A percentile compares a stretch with the other conserved stretches of the same genome.
phyloP scores from a whole-genome alignment of 1,140 invertebrate species.

The Magallana gigas region DNA sequence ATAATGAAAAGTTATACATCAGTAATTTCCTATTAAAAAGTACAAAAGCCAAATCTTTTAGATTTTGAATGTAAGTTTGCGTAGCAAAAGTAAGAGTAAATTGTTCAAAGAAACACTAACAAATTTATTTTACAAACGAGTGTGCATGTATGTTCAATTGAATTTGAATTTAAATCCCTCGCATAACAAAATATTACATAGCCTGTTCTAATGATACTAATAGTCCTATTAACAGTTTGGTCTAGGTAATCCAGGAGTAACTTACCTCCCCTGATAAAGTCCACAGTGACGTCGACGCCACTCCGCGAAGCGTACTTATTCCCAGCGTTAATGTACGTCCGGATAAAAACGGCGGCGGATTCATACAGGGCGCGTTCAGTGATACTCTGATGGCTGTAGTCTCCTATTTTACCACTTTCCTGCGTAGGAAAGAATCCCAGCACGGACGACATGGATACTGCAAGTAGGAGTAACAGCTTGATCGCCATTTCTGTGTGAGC shows the following conservation, averaged over 20 bases:
- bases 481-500: background rate
- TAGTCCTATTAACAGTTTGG: too few species aligned
- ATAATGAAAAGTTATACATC: too few species aligned
- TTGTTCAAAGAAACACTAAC: too few species aligned
- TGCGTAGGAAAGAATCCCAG: background rate
- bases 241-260: background rate
- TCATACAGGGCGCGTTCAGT: conserved; percentile 14
- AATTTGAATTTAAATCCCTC: too few species aligned
- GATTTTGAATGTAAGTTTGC: too few species aligned
- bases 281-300: background rate
- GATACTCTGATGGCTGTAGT: conserved; percentile 23
- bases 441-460: background rate
- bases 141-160: too few species aligned
- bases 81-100: too few species aligned
- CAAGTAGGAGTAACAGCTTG: background rate
- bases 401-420: background rate
- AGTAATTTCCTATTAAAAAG: too few species aligned
- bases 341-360: background rate
- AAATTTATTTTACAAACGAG: too few species aligned
- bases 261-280: conserved; percentile 5
- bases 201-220: too few species aligned
- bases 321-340: background rate
- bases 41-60: too few species aligned
- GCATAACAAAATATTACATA: too few species aligned
- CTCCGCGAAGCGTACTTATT: background rate